Conservation (phyloP, 23 tunicate species). For the Phallusia fumigata region DNA sequence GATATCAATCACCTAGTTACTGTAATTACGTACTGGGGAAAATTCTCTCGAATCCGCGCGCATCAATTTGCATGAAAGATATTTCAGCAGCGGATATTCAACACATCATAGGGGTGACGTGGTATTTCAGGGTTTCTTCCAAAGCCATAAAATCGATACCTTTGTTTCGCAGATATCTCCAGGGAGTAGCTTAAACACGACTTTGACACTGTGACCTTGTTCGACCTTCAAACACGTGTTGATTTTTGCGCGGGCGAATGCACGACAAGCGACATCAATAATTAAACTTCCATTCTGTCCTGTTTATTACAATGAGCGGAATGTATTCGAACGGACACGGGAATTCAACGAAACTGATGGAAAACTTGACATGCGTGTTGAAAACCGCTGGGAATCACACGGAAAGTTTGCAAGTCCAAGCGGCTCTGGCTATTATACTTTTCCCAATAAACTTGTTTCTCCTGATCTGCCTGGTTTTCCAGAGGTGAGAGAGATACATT, state of each 20-base stretch:
- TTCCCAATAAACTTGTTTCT: not conserved
- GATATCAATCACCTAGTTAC: too few relatives aligned
- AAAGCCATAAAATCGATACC: too few relatives aligned
- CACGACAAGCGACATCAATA: not conserved
- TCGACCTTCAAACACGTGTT: constrained; percentile 1
- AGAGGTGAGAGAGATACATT: not conserved
- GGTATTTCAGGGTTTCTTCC: too few relatives aligned
- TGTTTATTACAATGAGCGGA: not conserved
- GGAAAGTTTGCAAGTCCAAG: not conserved
- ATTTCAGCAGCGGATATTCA: too few relatives aligned
- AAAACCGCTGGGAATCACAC: not conserved
- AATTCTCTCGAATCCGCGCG: not conserved
- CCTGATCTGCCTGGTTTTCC: not conserved
- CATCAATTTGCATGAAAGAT: not conserved
- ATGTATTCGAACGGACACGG: not conserved
- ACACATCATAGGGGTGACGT: too few relatives aligned
- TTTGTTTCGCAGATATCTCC: too few relatives aligned
- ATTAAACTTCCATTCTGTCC: not conserved
- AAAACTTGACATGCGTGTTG: not conserved
- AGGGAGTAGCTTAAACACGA: too few relatives aligned
- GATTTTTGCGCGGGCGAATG: not conserved
- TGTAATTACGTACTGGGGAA: too few relatives aligned
- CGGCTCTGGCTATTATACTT: not conserved
- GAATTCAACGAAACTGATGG: not conserved
- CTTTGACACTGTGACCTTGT: not conserved